Percentiles rank a stretch among this genome's conserved stretches.
Evolutionary conservation across 2,888 invertebrate species (phyloP).

Genomic region (Julus scanicus): DNA sequence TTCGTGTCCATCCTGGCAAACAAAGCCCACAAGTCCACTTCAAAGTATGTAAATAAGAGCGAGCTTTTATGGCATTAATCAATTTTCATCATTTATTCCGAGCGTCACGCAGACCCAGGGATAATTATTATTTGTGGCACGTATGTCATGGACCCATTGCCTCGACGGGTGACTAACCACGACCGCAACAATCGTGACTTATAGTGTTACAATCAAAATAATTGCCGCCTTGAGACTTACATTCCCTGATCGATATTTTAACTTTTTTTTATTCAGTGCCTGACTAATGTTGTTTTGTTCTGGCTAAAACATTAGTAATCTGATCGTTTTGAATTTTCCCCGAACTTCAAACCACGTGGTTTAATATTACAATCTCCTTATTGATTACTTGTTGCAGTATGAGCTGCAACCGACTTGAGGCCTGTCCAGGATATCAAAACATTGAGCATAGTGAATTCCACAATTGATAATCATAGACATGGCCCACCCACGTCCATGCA

Average conservation of each 20-base stretch:
- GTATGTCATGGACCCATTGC: slow-evolving; percentile 37
- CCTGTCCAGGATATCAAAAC: slow-evolving; percentile 12
- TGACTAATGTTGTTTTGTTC: slow-evolving; percentile 8
- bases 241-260: neutral
- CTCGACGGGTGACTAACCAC: slow-evolving; percentile 36
- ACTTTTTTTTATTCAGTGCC: neutral
- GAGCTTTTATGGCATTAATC: slow-evolving; percentile 1
- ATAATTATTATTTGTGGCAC: slow-evolving; percentile 18
- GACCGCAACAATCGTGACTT: slow-evolving; percentile 30
- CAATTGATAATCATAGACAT: neutral
- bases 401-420: neutral
- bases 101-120: neutral
- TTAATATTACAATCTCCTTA: neutral
- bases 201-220: slow-evolving; percentile 38
- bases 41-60: neutral
- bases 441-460: neutral
- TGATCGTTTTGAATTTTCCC: neutral
- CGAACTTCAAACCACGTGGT: neutral
- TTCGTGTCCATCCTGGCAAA: slow-evolving; percentile 22
- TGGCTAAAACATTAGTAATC: neutral
- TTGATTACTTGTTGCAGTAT: neutral
- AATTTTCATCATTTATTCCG: slow-evolving; percentile 43
- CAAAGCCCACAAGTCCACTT: slow-evolving; percentile 43
- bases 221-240: slow-evolving; percentile 6
- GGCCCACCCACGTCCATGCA: neutral